Base-by-base conservation (phyloP, 2,888 invertebrate genomes). In the Lottia gigantea region DNA sequence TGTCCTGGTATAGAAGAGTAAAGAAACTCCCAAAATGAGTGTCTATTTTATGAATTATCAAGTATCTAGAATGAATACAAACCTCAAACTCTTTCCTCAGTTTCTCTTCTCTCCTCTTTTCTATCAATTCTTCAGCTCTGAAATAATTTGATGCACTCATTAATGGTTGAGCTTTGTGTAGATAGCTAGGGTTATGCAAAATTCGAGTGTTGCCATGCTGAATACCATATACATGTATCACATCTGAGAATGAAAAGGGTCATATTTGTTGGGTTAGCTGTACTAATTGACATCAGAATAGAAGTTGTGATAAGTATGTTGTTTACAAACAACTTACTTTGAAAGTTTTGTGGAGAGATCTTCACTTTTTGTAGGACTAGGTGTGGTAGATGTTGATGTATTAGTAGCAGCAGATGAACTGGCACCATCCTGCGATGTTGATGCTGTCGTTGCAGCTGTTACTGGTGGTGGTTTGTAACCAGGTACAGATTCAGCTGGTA, bases 81-180 rank as follows among this genome's bases (percentile, higher is more conserved):
- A 92, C 92, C 90, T 93, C 92, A 79, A 92, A 92, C 76, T 94
- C 94, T 81, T 92, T 91, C 12, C 91, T 91, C 64, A 91, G 91
- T 78, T 94, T 94, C 80, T 92, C 91, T 67, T 90, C 88, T 55
- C 91, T 90, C 79, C 92, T 92, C 46, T 91, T 91, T 74, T 93
- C 93, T 0, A 95, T 90, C 7, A 94, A 85, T 79, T 92, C 91
- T 82, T 92, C 92, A 46, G 86, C 88, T 71, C 88, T 87, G 75
- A 63, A 73, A 73, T n/a, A 19, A 49, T 45, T 45, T 40, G 8
- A 40, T 31, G 11, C 8, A 40, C 7, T 40, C 7, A 40, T 40
- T 31, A 31, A 31, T 31, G 31, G 31, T 31, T 31, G 3, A 31
- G 31, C 31, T 31, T 31, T 31, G 31, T 31, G 31, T 31, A 31